Evolutionary conservation across 2,113 vertebrate genomes (phyloP), one percentile per base, ranked within the genome.

Genomic region (Calcarius ornatus): DNA sequence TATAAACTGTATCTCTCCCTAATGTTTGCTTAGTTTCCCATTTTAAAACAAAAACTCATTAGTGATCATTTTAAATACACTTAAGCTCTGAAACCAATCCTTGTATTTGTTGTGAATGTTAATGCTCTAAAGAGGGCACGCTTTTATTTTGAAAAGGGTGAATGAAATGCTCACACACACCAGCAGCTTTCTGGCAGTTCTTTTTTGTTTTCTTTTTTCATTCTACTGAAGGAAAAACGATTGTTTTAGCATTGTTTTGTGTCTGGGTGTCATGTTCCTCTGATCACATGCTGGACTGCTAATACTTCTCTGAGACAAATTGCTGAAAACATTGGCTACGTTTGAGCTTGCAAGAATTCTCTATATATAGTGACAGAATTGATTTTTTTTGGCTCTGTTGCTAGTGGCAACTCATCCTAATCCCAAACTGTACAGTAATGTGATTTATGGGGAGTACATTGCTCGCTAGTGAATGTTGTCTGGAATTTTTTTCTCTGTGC

Each of bases 321-420:
- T 87, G 90, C 82, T 86, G 89, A 68, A 70, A 93, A 73, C 69
- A 80, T 28, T 76, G 68, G 27, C 76, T 86, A 2, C 0, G 8
- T 72, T 50, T 69, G 90, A 71, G 85, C 64, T 60, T 83, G n/a
- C 47, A 66, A 57, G 71, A 95, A 81, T 87, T 92, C 64, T 88
- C 59, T 92, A 12, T 75, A 40, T 75, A 14, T 76, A 92, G 83
- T 45, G 89, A 31, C 75, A 83, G 87, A 94, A 90, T 82, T 96
- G 78, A 94, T 88, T 96, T 78, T 92, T 92, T 94, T 82, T 68
- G 91, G 64, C 88, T 93, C 54, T 89, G 94, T 97, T 96, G 94
- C 97, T 91, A 93, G 69, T 96, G 90, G 93, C 93, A 96, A 94
- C 96, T 88, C 91, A 69, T 93, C 89, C 73, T 95, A 93, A 96